Percentiles rank a stretch among this genome's conserved stretches.
Conservation (phyloP, 2,113 vertebrate genomes). For the Zosterops lateralis region DNA sequence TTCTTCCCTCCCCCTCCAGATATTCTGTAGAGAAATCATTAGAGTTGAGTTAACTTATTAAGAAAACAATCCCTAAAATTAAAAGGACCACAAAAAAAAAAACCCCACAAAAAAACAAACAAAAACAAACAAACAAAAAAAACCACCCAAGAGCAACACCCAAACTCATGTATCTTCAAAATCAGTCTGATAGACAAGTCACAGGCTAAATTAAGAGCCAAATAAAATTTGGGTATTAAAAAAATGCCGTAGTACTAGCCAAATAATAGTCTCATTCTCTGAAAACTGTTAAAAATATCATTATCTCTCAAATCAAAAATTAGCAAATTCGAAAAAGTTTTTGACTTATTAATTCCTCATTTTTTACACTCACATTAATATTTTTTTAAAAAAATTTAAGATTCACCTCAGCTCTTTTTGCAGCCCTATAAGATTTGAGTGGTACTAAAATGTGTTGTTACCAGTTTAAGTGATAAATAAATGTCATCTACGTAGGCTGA, state of each 20-base stretch:
- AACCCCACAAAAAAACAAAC: too few relatives aligned
- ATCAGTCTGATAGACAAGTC: neutral
- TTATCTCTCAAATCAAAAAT: neutral
- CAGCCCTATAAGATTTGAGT: accelerated
- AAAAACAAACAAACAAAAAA: too few relatives aligned
- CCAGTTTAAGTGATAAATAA: neutral
- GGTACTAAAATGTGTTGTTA: neutral
- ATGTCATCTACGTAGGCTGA: neutral
- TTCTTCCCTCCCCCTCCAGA: neutral
- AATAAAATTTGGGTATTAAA: neutral
- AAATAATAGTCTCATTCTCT: neutral
- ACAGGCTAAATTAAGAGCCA: neutral
- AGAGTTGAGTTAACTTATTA: neutral
- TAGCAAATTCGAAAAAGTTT: neutral
- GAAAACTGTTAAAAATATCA: neutral
- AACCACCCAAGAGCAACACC: neutral
- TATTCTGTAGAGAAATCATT: neutral
- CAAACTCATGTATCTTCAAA: accelerated
- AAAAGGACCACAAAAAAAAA: neutral
- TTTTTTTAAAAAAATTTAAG: neutral
- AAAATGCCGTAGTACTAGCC: neutral
- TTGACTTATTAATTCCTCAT: neutral
- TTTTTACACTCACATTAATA: neutral
- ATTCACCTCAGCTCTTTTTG: neutral
- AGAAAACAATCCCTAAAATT: neutral